phyloP scores from a whole-genome alignment of 2,888 invertebrate genomes.

The Disparrhopalites patrizii region DNA sequence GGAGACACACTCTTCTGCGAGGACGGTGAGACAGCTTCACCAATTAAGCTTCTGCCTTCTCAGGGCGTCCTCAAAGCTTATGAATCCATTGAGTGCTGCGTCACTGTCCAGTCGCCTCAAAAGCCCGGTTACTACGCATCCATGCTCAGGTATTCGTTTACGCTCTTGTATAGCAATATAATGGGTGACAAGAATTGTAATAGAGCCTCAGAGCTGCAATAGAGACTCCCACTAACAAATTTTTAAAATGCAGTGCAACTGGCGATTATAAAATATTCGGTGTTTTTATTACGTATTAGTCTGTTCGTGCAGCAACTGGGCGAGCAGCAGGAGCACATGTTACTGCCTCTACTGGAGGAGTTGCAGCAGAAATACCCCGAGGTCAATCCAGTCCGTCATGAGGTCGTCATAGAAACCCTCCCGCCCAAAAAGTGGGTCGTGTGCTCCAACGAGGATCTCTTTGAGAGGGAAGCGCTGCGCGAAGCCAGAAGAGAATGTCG shows the following conservation, averaged over 20 bases:
- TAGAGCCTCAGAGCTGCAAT: no score
- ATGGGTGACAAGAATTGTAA: no score
- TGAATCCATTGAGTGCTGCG: conserved; percentile 11
- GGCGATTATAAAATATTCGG: neutral
- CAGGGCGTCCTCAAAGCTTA: conserved; percentile 31
- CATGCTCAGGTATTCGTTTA: conserved; percentile 30
- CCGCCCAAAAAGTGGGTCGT: neutral
- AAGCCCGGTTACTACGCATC: conserved; percentile 32
- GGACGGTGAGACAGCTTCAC: neutral
- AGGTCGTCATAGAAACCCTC: conserved; percentile 2
- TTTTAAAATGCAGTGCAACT: no score
- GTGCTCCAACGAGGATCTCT: no score
- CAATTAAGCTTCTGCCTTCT: conserved; percentile 27
- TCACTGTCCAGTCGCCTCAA: conserved; percentile 26
- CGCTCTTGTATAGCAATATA: no score
- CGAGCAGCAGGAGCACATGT: conserved; percentile 20
- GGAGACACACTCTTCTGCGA: conserved; percentile 2
- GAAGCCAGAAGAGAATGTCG: no score
- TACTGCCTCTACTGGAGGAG: neutral
- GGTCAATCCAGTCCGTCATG: conserved; percentile 1
- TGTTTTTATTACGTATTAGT: conserved; percentile 19
- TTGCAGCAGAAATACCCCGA: neutral
- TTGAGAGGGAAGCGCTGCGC: no score
- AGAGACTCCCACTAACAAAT: no score
- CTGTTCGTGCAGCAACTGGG: conserved; percentile 38